A percentile compares a stretch with the other conserved stretches of the same genome.
Conservation (phyloP, 2,888 invertebrate species). For the Blastobasis adustella region DNA sequence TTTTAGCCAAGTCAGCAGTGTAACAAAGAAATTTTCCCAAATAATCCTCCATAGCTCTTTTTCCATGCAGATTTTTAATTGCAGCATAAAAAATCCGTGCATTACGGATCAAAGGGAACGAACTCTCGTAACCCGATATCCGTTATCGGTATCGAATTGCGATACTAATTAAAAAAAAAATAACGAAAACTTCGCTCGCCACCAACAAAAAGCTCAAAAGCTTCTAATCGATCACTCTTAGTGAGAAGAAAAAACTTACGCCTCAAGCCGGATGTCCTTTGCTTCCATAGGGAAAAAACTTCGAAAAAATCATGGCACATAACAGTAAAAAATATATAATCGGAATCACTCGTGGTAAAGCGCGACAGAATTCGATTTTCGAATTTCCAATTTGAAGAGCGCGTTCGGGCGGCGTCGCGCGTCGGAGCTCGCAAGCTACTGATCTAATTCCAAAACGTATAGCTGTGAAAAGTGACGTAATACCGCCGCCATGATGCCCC, state of each 20-base stretch:
- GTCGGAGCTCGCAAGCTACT: constrained; percentile 50
- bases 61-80: too few relatives aligned
- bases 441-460: constrained; percentile 64
- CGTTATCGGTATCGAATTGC: constrained; percentile 25
- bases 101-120: too few relatives aligned
- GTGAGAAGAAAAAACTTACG: constrained; percentile 43
- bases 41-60: neutral
- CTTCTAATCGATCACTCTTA: constrained; percentile 38
- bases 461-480: constrained; percentile 69
- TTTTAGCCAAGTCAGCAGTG: constrained; percentile 2
- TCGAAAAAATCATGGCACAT: constrained; percentile 20
- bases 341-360: constrained; percentile 30
- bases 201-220: constrained; percentile 38
- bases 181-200: constrained; percentile 28
- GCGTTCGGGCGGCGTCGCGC: constrained; percentile 24
- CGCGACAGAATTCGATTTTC: constrained; percentile 19
- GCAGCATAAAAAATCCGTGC: too few relatives aligned
- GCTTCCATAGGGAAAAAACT: constrained; percentile 22
- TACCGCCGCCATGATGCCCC: constrained; percentile 59
- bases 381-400: constrained; percentile 23
- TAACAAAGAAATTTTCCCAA: too few relatives aligned
- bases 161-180: constrained; percentile 28
- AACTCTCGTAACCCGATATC: constrained; percentile 6
- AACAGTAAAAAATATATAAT: constrained; percentile 36
- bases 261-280: constrained; percentile 23